Base-by-base conservation (phyloP, 1,140 invertebrate species). In the Pentalonia nigronervosa region DNA sequence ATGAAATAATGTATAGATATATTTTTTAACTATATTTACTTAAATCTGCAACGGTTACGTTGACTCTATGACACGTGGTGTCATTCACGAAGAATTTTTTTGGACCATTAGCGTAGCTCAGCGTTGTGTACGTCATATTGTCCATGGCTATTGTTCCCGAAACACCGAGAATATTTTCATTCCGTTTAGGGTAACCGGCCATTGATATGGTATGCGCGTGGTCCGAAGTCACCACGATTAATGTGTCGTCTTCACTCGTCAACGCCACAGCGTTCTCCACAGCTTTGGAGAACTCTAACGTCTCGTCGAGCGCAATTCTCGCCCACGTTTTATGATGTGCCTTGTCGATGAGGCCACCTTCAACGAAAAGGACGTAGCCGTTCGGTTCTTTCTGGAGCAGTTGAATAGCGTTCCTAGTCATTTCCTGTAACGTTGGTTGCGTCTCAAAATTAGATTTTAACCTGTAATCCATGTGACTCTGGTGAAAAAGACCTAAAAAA, bases 341-440 rank as follows among this genome's bases (percentile, higher is more conserved):
- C 90, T 96, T 96, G 95, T 97, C 96, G 14, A 97, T 96, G 23
- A 94, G 94, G 45, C 95, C 95, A 95, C 96, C 97, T 96, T 97
- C 97, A 53, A 97, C 96, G 94, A 97, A 97, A 0, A 97, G 94
- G 93, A 97, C 96, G 94, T 95, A 97, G 21, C 98, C 98, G 67
- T 97, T 96, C 0, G 95, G 93, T 94, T 97, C 96, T 92, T 96
- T 97, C 3, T 96, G 95, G 6, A 99, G 95, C 3, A 98, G 95
- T 94, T 97, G 95, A 34, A 99, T 97, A 1, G 98, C 98, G 81
- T 97, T 96, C 94, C 96, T 95, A 0, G 97, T 98, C 98, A 99
- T 98, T 95, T 98, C 97, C 41, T 96, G 96, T 2, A 99, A 95
- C 2, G 96, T 96, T 0, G 97, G 97, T 67, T 97, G 96, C 20